Base-by-base conservation (phyloP, 1,140 invertebrate genomes). In the Diorhabda elongata region DNA sequence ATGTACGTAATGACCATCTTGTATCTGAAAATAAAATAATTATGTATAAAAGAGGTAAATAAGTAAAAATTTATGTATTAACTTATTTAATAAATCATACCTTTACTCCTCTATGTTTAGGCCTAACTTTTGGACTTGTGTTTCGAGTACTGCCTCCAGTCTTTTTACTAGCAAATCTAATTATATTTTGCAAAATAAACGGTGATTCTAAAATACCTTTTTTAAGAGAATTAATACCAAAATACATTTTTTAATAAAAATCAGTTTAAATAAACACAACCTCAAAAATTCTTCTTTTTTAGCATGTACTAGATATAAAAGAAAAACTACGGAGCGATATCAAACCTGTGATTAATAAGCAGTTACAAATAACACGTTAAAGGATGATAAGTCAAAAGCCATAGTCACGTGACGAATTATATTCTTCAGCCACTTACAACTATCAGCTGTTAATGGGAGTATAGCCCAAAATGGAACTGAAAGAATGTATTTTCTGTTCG, bases 31-130 rank as follows among this genome's bases (percentile, higher is more conserved):
- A 52, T 52, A n/a, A 52, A 4, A 52, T 6, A 52, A 52, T 8
- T 52, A 2, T 52, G 4, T 4, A 8, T 3, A 8, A 2, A 8
- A 4, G 6, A 52, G 3, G 6, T 52, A 52, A 8, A 3, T 52
- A 52, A 52, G 0, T 52, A 2, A 52, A 3, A 8, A 52, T 52
- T 52, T 52, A 52, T 52, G 2, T 3, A 52, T 52, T 3, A 8
- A 52, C 47, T 4, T 8, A 3, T 52, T 52, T 52, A 8, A 52
- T n/a, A 52, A 52, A 52, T 8, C 47, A 8, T 52, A 85, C 83
- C 76, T 87, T 89, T 83, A 87, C 88, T 9, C 90, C 89, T 78
- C 91, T 86, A 73, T 89, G 89, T 77, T 93, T 93, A 11, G 90
- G 88, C 74, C 82, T 87, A 3, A 84, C 75, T 77, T 90, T 87